phyloP scores from a whole-genome alignment of 1,140 invertebrate species.

The Drosophila truncata region DNA sequence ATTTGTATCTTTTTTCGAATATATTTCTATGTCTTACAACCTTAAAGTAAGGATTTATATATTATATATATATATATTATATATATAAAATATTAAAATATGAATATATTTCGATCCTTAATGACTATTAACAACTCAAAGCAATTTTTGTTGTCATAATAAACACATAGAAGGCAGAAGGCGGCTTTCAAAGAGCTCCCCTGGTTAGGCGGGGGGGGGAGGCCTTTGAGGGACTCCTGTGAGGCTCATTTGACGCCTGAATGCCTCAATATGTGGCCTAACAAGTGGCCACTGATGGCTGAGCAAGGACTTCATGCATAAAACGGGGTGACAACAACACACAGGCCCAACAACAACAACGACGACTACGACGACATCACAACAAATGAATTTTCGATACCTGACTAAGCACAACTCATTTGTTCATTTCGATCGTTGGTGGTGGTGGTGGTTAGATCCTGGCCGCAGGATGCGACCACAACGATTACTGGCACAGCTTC shows the following conservation, averaged over 20 bases:
- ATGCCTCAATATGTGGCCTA: slow-evolving; percentile 43
- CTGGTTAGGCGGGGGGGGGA: no score
- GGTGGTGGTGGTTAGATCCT: slow-evolving; percentile 2
- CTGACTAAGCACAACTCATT: slow-evolving; percentile 68
- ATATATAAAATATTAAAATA: no score
- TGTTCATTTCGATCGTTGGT: slow-evolving; percentile 51
- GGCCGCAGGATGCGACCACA: slow-evolving; percentile 10
- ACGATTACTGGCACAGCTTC: not conserved
- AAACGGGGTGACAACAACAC: slow-evolving; percentile 39
- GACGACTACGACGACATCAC: not conserved
- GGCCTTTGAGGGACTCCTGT: not conserved
- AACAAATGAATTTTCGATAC: slow-evolving; percentile 68
- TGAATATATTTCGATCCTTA: not conserved
- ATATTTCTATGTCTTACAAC: not conserved
- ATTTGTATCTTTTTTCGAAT: not conserved
- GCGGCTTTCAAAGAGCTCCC: not conserved
- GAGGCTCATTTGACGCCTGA: slow-evolving; percentile 54
- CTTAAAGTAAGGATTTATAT: not conserved
- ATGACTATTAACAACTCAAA: slow-evolving; percentile 16
- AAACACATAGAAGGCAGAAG: slow-evolving; percentile 21
- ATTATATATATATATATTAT: no score
- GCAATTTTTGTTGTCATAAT: no score
- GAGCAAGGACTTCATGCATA: slow-evolving; percentile 54
- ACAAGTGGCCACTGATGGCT: slow-evolving; percentile 33
- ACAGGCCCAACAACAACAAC: not conserved